Conservation (phyloP, 2,113 vertebrate genomes). For the Lanius collurio region DNA sequence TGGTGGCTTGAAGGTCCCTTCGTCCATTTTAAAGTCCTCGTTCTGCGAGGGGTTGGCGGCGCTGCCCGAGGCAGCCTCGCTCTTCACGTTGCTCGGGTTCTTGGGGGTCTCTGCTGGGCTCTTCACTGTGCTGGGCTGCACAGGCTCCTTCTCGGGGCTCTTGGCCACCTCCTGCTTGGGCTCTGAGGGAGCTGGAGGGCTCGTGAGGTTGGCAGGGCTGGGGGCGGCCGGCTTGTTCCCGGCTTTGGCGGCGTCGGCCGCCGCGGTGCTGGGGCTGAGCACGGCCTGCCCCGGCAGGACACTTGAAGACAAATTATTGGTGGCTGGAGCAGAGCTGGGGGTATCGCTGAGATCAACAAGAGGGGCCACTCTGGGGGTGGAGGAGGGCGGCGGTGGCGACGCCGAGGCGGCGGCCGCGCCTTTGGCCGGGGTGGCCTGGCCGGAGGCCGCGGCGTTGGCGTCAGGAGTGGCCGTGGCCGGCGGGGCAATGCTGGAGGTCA, state of each 20-base stretch:
- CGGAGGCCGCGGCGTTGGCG: conserved; percentile 61
- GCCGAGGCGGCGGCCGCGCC: conserved; percentile 7
- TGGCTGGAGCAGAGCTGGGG: conserved; percentile 62
- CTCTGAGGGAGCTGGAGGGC: conserved; percentile 73
- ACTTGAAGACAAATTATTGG: conserved; percentile 66
- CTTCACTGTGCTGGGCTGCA: conserved; percentile 74
- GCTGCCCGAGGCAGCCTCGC: conserved; percentile 75
- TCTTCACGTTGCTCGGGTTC: conserved; percentile 79
- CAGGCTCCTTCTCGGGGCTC: conserved; percentile 78
- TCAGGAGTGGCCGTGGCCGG: conserved; percentile 77
- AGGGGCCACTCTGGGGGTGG: conserved; percentile 81
- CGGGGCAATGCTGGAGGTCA: conserved; percentile 90
- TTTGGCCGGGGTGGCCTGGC: conserved; percentile 76
- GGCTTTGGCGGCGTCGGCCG: conserved; percentile 65
- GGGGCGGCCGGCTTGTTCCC: conserved; percentile 60
- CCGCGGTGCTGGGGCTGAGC: conserved; percentile 66
- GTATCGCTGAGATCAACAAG: conserved; percentile 90
- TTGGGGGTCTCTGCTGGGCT: conserved; percentile 67
- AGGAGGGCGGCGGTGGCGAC: conserved; percentile 69
- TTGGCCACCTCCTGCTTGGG: conserved; percentile 74
- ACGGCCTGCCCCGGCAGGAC: conserved; percentile 74
- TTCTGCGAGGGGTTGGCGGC: conserved; percentile 79
- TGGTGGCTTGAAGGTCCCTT: conserved; percentile 90
- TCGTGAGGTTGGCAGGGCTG: conserved; percentile 53
- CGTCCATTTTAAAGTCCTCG: conserved; percentile 93